Percentiles rank a stretch among this genome's conserved stretches.
Evolutionary conservation across 2,113 vertebrate species (phyloP).

Genomic region (Microtus pennsylvanicus): DNA sequence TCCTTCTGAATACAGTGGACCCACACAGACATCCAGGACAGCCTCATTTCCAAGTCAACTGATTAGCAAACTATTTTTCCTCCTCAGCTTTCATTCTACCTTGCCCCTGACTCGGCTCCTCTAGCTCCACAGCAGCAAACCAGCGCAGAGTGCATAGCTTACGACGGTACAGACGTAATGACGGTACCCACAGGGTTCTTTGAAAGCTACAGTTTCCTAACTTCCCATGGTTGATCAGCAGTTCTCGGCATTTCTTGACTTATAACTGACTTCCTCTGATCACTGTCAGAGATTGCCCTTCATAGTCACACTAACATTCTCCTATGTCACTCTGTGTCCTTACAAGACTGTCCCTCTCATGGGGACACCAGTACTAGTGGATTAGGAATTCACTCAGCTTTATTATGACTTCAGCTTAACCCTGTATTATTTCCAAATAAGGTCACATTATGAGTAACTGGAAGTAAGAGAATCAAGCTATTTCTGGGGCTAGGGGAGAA

Average conservation of each 20-base stretch:
- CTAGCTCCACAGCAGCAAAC: neutral
- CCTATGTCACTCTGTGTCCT: neutral
- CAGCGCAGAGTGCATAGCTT: neutral
- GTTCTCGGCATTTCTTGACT: neutral
- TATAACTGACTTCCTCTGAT: fast-evolving
- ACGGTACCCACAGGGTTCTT: neutral
- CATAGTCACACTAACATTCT: fast-evolving
- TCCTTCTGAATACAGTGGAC: neutral
- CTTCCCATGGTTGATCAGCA: neutral
- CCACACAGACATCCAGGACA: neutral
- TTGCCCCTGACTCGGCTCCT: neutral
- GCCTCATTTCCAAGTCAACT: neutral
- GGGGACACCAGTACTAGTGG: neutral
- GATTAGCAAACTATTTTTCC: neutral
- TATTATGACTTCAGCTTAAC: neutral
- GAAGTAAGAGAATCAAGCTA: neutral
- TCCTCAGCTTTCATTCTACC: neutral
- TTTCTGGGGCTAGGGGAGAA: neutral
- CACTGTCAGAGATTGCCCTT: neutral
- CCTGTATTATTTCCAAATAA: neutral
- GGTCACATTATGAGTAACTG: neutral
- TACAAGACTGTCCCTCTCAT: neutral
- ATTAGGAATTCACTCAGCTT: neutral
- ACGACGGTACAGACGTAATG: neutral
- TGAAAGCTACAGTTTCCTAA: neutral